Base-by-base conservation (phyloP, 2,797 vertebrate species). In the Alcedo atthis region DNA sequence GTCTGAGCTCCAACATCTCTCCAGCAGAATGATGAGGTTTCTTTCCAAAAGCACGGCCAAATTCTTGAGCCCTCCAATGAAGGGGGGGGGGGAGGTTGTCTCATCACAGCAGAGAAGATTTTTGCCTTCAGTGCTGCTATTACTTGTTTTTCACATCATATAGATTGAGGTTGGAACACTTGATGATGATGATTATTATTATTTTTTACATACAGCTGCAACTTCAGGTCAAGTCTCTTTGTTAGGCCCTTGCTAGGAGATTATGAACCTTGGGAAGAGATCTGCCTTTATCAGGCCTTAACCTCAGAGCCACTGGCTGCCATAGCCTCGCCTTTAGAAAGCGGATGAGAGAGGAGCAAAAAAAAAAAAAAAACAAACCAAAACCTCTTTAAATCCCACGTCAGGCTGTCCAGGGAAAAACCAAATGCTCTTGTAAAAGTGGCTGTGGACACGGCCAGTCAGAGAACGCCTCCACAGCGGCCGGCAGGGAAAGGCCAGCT, bases 101-200 rank as follows among this genome's bases (percentile, higher is more conserved):
- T 71, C 86, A 84, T 26, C 8, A 0, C 13, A 76, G 85, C 74
- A 87, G 54, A 58, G 77, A 76, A 42, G 82, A 35, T 57, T 78
- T 78, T 54, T 79, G 87, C 90, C 91, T 90, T 85, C 68, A 90
- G 90, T n/a, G 71, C 84, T 83, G 85, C 84, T 67, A 11, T 93
- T 93, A 87, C 12, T 95, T n/a, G 54, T 90, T 85, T 90, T 95
- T 78, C 90, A 93, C 79, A 85, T 85, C 68, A 25, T 74, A 46
- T 43, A 74, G 26, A 68, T 40, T 0, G 13, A 84, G 71, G 81
- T 71, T 86, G 78, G 90, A 33, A 85, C 54, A 25, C 43, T 46
- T 54, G 14, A 40, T 37, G 35, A 37, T 37, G 5, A 35, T 35
- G 32, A 37, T 40, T 15, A 40, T 19, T 82, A 51, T 49, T 46